These are phyloP conservation scores for Drosophila biarmipes DNA, from an alignment of 1,140 invertebrate genomes.

Conservation along the genomic window DNA sequence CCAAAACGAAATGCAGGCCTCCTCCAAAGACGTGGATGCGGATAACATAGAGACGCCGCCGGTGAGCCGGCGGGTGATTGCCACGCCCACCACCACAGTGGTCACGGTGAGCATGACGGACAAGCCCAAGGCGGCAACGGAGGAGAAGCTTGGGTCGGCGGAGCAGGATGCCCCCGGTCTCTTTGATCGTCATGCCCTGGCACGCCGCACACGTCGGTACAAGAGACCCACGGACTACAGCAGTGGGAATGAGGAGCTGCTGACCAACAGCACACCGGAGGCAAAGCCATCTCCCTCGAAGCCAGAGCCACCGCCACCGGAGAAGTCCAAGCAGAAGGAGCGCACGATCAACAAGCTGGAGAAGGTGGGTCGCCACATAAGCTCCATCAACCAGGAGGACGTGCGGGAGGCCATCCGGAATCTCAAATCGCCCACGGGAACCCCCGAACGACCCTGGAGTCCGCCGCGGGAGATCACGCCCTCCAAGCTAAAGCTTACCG, in stretches of 20 bases:
- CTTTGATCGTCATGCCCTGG: constrained; percentile 93
- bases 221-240: constrained; percentile 89
- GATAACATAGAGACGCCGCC: constrained; percentile 96
- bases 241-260: constrained; percentile 86
- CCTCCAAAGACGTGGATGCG: constrained; percentile 93
- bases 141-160: constrained; percentile 42
- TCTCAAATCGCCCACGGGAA: constrained; percentile 86
- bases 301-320: constrained; percentile 30
- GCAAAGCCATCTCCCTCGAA: constrained; percentile 21
- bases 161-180: constrained; percentile 87
- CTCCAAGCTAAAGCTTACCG: constrained; percentile 48
- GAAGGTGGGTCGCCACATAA: constrained; percentile 84
- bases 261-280: constrained; percentile 60
- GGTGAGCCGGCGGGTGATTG: constrained; percentile 88
- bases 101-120: constrained; percentile 72
- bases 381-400: constrained; percentile 88
- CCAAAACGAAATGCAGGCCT: constrained; percentile 84
- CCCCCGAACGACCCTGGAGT: constrained; percentile 86
- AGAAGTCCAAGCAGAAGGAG: constrained; percentile 50
- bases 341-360: constrained; percentile 85
- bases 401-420: constrained; percentile 87
- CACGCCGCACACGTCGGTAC: constrained; percentile 92
- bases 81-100: constrained; percentile 74
- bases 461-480: constrained; percentile 75
- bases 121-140: constrained; percentile 49